Evolutionary conservation across 2,113 vertebrate genomes (phyloP), one percentile per base, ranked within the genome.

Genomic region (Oncorhynchus keta): DNA sequence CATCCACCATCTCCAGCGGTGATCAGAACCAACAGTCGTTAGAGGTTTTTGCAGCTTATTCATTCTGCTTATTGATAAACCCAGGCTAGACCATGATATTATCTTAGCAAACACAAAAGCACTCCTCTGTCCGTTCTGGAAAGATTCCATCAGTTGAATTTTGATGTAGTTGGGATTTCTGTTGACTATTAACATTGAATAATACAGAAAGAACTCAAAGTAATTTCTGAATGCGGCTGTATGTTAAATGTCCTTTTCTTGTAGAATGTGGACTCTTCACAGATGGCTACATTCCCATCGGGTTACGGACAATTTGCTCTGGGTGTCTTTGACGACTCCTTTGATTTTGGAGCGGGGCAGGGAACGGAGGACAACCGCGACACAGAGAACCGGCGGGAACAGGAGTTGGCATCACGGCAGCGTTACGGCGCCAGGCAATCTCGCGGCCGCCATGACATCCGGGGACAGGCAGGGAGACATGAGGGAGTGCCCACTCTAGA

Each of bases 401-500:
- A 95, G 11, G 97, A 97, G 64, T 94, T 95, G 1, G 94, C 94
- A n/a, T 96, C 96, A 0, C 94, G 96, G 78, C 96, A 98, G 71
- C 92, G 96, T 73, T 97, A 98, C 0, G 93, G 96, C 0, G 93
- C 96, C 2, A 81, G 96, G 88, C 96, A 97, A 88, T 95, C 96
- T 2, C 94, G 96, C 4, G 95, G 95, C 80, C 95, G 95, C 7
- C 95, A 97, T 13, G 93, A 95, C 4, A 87, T 95, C 0, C 93
- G 96, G 67, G 93, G 96, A n/a, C 90, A 96, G 70, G 72, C 94
- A 4, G 95, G 95, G 84, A 93, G 96, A 86, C 95, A 96, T 1
- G 97, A 98, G 82, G 96, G 96, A 0, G 96, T 97, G 65, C 97
- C 96, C 30, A 97, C 96, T 0, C 90, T 97, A 78, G 97, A 98